phyloP scores from a whole-genome alignment of 2,888 invertebrate genomes.

The Eupeodes luniger region DNA sequence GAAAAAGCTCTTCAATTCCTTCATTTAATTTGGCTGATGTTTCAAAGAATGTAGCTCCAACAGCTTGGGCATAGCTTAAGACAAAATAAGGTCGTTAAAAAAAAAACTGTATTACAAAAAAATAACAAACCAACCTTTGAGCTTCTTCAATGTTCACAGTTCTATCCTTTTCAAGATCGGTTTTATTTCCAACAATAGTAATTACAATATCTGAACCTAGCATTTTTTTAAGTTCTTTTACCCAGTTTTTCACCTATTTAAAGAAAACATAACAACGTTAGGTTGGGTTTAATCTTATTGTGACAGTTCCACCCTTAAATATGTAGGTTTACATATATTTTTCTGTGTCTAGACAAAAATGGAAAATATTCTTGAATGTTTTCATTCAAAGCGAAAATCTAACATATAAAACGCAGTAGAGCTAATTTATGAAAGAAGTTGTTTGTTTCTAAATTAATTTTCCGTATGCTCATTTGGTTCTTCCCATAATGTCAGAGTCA shows the following conservation, averaged over 20 bases:
- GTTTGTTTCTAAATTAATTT: too few species aligned
- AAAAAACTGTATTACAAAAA: neutral
- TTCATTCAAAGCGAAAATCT: too few species aligned
- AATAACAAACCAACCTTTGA: conserved; percentile 88
- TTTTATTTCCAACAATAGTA: conserved; percentile 98
- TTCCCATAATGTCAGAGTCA: too few species aligned
- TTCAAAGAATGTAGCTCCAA: conserved; percentile 95
- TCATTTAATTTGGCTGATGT: conserved; percentile 97
- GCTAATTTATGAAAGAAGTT: too few species aligned
- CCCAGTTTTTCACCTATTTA: conserved; percentile 96
- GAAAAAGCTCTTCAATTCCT: conserved; percentile 95
- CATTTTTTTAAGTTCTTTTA: conserved; percentile 98
- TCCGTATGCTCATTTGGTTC: too few species aligned
- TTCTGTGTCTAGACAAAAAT: too few species aligned
- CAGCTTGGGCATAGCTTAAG: conserved; percentile 93
- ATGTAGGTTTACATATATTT: neutral
- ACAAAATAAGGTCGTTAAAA: conserved; percentile 69
- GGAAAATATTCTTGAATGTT: too few species aligned
- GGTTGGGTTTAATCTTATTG: neutral
- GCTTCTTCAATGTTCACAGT: conserved; percentile 94
- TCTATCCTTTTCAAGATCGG: conserved; percentile 96
- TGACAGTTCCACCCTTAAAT: neutral
- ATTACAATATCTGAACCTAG: conserved; percentile 96
- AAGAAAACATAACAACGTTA: neutral
- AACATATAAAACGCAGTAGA: too few species aligned